These are phyloP conservation scores for Parascotia fuliginaria DNA, from an alignment of 2,888 invertebrate genomes.

Conservation along the genomic window DNA sequence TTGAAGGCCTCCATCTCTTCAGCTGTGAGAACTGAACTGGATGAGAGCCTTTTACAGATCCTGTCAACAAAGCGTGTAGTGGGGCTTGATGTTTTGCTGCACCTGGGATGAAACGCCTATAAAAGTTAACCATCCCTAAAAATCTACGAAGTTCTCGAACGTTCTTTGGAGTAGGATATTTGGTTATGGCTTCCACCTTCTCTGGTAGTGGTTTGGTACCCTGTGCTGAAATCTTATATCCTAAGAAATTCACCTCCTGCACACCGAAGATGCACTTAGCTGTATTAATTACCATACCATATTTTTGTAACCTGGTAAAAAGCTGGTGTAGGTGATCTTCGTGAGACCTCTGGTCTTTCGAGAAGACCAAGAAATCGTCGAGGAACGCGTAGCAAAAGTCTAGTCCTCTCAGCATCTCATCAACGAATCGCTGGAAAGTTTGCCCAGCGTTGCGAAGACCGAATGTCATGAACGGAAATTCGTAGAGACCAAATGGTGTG, in stretches of 20 bases:
- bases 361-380: neutral
- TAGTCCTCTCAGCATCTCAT: neutral
- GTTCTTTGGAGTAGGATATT: neutral
- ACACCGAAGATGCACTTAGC: neutral
- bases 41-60: neutral
- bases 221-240: neutral
- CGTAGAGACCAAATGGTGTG: neutral
- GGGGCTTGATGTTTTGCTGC: slow-evolving; percentile 2
- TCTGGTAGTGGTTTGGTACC: neutral
- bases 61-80: neutral
- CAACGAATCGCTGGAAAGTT: neutral
- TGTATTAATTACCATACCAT: neutral
- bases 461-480: neutral
- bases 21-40: neutral
- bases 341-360: neutral
- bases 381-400: neutral
- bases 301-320: neutral
- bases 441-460: neutral
- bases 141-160: neutral
- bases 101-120: slow-evolving; percentile 1
- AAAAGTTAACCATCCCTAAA: slow-evolving; percentile 3
- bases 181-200: neutral
- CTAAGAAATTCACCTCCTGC: neutral
- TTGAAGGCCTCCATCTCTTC: neutral
- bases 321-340: neutral